These are phyloP conservation scores for Galendromus occidentalis DNA, from an alignment of 1,140 invertebrate genomes.

Conservation along the genomic window DNA sequence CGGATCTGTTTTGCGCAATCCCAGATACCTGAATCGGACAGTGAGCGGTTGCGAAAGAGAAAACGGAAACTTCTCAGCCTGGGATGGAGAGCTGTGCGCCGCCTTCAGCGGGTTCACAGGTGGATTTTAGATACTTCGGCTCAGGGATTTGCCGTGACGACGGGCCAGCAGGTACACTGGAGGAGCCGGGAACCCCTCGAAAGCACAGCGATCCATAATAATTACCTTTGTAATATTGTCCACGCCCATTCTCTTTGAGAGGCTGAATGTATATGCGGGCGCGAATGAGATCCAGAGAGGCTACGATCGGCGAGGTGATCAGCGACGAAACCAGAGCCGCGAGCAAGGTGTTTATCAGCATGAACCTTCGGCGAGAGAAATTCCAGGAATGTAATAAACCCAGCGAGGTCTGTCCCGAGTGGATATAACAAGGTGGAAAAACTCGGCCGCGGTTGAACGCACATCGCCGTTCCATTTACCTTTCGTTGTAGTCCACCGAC, in stretches of 20 bases:
- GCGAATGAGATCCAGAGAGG: background rate
- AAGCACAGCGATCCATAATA: no score
- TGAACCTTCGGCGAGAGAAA: background rate
- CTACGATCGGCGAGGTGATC: background rate
- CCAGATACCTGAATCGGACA: background rate
- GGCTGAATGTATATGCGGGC: conserved; percentile 3
- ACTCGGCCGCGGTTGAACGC: no score
- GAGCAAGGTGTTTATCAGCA: background rate
- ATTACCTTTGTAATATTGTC: background rate
- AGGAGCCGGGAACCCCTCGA: no score
- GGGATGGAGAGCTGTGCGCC: no score
- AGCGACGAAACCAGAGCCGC: background rate
- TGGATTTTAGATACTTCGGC: no score
- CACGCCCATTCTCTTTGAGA: background rate
- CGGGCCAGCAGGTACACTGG: no score
- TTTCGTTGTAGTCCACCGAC: conserved; percentile 9
- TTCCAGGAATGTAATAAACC: background rate
- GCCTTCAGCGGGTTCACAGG: no score
- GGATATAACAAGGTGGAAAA: no score
- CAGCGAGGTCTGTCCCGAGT: no score
- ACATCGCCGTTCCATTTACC: background rate
- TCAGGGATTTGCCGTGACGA: no score
- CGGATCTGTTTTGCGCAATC: background rate
- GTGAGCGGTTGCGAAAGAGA: no score
- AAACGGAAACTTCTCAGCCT: no score